Evolutionary conservation across 2,113 vertebrate genomes (phyloP), one percentile per base, ranked within the genome.

Genomic region (Melospiza georgiana): DNA sequence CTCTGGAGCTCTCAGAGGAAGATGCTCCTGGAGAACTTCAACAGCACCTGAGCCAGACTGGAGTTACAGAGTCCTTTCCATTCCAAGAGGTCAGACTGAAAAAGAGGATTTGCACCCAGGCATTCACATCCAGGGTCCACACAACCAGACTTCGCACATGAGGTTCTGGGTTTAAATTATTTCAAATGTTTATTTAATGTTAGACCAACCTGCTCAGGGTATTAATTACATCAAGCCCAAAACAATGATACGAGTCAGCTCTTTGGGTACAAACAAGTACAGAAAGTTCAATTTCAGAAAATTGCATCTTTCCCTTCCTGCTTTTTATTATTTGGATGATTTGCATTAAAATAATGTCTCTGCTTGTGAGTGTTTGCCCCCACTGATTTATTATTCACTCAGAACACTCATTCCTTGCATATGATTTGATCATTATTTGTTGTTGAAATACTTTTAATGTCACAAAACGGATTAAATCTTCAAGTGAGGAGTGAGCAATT

Each of bases 401-500:
- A 22, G 69, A 92, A 87, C 48, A 76, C 59, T 61, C 4, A 2
- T 16, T 48, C 83, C 62, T 61, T 28, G 46, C 7, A 0, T 41
- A n/a, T 54, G 67, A 87, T 74, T 22, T 27, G 85, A 80, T 15
- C 31, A 3, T 76, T 76, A 58, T 80, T 90, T 87, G 58, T 66
- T 49, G 67, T 18, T 37, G 57, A 92, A 91, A 87, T 54, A 35
- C 72, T 80, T 86, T 78, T 79, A 93, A 92, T 95, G 86, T 49
- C 84, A 90, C 37, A 57, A 51, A 83, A 87, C 43, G 39, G 92
- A 96, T 94, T 94, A 75, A 94, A 58, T 80, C 81, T 93, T 94
- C 76, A 90, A 91, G 74, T 4, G 73, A 92, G 63, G 63, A 95
- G 52, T 9, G 77, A 95, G 87, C 67, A 87, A 93, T 11, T n/a